Evolutionary conservation across 1,140 invertebrate genomes (phyloP).

Genomic region (Leptonema lineaticorne): DNA sequence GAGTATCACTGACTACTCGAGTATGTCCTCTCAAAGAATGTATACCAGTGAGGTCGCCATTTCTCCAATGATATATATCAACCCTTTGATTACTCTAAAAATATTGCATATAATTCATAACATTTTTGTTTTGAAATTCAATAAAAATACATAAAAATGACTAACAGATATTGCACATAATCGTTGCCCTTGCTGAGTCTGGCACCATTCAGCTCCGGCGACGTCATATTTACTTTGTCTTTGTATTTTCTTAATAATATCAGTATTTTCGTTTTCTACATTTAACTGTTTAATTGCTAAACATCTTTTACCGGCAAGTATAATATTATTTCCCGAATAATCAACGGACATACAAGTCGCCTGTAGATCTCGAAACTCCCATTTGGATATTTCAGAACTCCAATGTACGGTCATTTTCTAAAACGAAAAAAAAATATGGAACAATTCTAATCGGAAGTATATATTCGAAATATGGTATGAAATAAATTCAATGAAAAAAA

Average conservation of each 20-base stretch:
- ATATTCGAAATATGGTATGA: neutral
- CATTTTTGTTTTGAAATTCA: neutral
- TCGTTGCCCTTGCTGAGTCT: conserved; percentile 72
- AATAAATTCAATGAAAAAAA: neutral
- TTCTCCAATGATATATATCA: conserved; percentile 77
- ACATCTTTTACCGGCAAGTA: conserved; percentile 80
- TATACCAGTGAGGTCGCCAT: conserved; percentile 65
- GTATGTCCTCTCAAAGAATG: conserved; percentile 83
- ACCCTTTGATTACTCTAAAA: conserved; percentile 78
- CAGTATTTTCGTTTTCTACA: conserved; percentile 68
- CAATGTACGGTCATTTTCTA: conserved; percentile 50
- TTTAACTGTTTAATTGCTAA: conserved; percentile 78
- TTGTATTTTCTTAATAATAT: conserved; percentile 75
- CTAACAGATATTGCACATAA: conserved; percentile 88
- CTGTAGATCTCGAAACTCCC: conserved; percentile 64
- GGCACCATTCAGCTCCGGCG: conserved; percentile 89
- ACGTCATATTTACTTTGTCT: conserved; percentile 93
- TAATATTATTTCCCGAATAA: conserved; percentile 76
- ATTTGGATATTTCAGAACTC: conserved; percentile 56
- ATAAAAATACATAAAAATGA: conserved; percentile 40
- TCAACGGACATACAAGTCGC: conserved; percentile 91
- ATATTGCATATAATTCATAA: conserved; percentile 19
- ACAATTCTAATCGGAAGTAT: neutral
- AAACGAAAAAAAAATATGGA: no score
- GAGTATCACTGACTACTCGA: conserved; percentile 85